phyloP scores from a whole-genome alignment of 1,140 invertebrate species.

The Teleogryllus occipitalis region DNA sequence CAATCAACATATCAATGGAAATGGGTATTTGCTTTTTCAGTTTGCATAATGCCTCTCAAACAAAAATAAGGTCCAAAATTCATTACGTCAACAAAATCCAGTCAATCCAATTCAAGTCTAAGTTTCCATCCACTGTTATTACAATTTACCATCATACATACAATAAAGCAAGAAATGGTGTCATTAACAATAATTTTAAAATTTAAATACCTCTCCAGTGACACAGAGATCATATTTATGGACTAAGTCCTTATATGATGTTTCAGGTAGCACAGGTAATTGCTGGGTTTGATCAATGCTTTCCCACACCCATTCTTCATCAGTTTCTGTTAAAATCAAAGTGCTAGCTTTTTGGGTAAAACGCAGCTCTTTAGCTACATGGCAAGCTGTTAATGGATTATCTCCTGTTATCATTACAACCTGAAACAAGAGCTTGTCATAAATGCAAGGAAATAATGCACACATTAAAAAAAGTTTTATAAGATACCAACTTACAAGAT shows the following conservation, averaged over 20 bases:
- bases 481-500: constrained; percentile 49
- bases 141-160: too few species aligned
- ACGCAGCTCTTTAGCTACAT: constrained; percentile 89
- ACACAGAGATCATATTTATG: constrained; percentile 80
- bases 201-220: constrained; percentile 66
- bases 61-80: too few species aligned
- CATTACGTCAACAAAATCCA: too few species aligned
- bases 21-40: neutral
- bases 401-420: constrained; percentile 99
- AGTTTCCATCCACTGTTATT: too few species aligned
- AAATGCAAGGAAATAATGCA: neutral
- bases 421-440: constrained; percentile 34
- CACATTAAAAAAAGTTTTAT: neutral
- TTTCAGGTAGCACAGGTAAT: constrained; percentile 43
- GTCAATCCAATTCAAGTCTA: too few species aligned
- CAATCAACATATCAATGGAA: neutral
- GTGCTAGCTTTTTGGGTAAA: constrained; percentile 71
- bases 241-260: constrained; percentile 44
- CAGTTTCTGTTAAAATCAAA: constrained; percentile 57
- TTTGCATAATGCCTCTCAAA: too few species aligned
- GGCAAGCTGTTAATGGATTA: constrained; percentile 96
- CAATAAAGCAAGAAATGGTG: too few species aligned
- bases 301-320: constrained; percentile 63
- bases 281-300: constrained; percentile 66
- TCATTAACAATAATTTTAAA: too few species aligned